phyloP scores from a whole-genome alignment of 2,113 vertebrate genomes.

The Vireo altiloquus region DNA sequence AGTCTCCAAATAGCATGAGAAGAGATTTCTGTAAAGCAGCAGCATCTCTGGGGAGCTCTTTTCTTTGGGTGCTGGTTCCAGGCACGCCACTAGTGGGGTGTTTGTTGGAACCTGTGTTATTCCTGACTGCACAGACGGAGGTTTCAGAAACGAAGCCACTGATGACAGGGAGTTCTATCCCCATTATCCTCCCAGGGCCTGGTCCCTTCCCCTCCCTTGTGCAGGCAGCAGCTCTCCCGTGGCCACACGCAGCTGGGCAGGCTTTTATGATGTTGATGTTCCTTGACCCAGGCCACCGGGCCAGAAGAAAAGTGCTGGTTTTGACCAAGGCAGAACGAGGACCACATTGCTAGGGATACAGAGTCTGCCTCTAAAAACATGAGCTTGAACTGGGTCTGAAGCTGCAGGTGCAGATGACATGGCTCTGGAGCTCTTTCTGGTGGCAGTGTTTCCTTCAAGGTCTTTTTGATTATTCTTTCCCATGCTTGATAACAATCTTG shows the following conservation, averaged over 20 bases:
- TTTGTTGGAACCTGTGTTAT: neutral
- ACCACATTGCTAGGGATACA: neutral
- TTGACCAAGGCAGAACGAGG: neutral
- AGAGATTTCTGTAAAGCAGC: neutral
- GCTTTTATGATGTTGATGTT: neutral
- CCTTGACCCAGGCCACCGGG: neutral
- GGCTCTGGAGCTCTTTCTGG: neutral
- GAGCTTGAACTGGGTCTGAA: neutral
- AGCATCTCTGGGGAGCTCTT: neutral
- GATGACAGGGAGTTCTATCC: neutral
- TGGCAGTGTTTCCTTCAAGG: neutral
- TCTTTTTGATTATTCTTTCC: neutral
- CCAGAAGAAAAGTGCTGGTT: neutral
- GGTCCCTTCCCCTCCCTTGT: neutral
- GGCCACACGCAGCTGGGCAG: neutral
- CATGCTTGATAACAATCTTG: neutral
- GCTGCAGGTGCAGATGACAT: neutral
- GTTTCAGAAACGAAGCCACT: neutral
- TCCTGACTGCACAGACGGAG: neutral
- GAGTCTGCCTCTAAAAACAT: neutral
- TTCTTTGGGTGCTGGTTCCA: neutral
- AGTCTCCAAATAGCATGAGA: neutral
- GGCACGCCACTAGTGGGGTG: too few species aligned
- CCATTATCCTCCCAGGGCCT: accelerated
- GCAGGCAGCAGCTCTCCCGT: neutral